phyloP scores from a whole-genome alignment of 2,797 vertebrate species.

The Anabas testudineus region DNA sequence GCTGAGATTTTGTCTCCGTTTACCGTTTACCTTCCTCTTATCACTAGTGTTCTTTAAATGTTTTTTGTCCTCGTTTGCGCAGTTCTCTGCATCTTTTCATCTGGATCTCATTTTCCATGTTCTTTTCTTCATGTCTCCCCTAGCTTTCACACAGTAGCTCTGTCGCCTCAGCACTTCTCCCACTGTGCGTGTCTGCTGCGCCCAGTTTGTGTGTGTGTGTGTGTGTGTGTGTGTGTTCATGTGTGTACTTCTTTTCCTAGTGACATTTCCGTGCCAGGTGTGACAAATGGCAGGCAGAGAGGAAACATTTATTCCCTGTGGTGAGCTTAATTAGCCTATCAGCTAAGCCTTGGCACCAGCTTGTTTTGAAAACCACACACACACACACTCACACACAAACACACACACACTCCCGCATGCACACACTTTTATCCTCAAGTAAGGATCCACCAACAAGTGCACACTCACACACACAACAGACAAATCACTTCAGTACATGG shows the following conservation, averaged over 20 bases:
- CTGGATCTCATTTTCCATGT: conserved; percentile 25
- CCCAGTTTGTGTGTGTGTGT: conserved; percentile 3
- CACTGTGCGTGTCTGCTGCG: conserved; percentile 34
- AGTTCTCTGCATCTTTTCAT: conserved; percentile 7
- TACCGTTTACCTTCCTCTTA: conserved; percentile 4
- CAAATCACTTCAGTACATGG: conserved; percentile 54
- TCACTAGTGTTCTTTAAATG: conserved; percentile 1
- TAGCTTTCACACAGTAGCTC: conserved; percentile 52
- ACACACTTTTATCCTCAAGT: conserved; percentile 53
- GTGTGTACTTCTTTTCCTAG: conserved; percentile 58
- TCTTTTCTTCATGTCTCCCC: conserved; percentile 11
- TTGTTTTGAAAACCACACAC: conserved; percentile 76
- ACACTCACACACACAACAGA: conserved; percentile 33
- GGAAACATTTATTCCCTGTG: conserved; percentile 84
- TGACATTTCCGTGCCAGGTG: conserved; percentile 85
- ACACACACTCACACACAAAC: conserved; percentile 48
- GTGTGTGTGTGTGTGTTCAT: conserved; percentile 3
- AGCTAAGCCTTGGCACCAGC: conserved; percentile 82
- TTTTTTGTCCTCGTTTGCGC: conserved; percentile 32
- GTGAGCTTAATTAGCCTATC: conserved; percentile 87
- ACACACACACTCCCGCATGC: conserved; percentile 35
- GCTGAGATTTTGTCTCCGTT: conserved; percentile 7
- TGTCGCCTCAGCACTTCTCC: conserved; percentile 68
- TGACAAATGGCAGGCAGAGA: conserved; percentile 84
- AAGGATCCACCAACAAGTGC: conserved; percentile 62